Evolutionary conservation across 2,113 vertebrate genomes (phyloP).

Genomic region (Tiliqua scincoides): DNA sequence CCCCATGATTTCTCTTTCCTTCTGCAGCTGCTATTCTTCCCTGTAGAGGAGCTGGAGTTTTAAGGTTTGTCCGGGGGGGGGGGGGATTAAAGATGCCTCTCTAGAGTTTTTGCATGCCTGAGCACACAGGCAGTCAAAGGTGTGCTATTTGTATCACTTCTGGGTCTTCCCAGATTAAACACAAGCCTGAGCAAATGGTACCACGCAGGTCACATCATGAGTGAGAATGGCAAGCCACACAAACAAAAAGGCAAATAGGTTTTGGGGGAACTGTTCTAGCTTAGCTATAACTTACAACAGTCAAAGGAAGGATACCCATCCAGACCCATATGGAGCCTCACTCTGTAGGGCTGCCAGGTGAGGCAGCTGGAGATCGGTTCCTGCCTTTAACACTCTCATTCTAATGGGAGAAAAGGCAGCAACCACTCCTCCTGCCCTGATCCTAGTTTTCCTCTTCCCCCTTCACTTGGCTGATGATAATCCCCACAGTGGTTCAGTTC

Average conservation of each 20-base stretch:
- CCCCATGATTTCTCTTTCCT: conserved; percentile 1
- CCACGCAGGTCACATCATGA: not conserved
- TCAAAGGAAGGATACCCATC: not conserved
- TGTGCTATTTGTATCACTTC: not conserved
- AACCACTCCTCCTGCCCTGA: no score
- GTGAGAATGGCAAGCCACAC: not conserved
- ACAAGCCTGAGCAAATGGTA: not conserved
- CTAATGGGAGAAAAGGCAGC: no score
- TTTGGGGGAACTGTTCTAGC: not conserved
- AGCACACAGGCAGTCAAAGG: not conserved
- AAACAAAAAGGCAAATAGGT: not conserved
- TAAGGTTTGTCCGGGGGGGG: not conserved
- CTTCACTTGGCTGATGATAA: no score
- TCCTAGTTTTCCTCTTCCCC: no score
- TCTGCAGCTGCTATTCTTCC: conserved; percentile 39
- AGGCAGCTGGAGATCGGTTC: no score
- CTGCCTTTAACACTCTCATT: no score
- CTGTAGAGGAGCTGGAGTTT: not conserved
- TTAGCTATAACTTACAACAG: not conserved
- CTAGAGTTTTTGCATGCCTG: not conserved
- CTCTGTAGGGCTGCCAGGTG: not conserved
- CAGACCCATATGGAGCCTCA: not conserved
- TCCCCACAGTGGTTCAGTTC: no score
- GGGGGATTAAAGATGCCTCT: not conserved
- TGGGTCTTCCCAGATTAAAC: not conserved